Evolutionary conservation across 2,797 vertebrate genomes (phyloP), one percentile per base, ranked within the genome.

Genomic region (Sarcophilus harrisii): DNA sequence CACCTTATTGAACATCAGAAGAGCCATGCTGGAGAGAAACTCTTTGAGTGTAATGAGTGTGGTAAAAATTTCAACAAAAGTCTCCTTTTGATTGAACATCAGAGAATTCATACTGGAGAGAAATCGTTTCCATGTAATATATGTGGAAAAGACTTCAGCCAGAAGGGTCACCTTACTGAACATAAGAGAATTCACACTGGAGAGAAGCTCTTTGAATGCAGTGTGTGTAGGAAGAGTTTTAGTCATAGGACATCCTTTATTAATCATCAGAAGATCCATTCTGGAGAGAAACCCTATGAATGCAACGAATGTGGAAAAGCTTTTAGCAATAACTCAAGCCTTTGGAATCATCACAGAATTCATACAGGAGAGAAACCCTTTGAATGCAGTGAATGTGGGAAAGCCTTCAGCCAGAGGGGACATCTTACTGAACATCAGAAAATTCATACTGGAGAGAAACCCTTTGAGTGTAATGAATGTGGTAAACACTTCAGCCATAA

Each of bases 301-400:
- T 98, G 98, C 90, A 96, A 45, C 60, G 95, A 98, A 81, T 98
- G 98, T 96, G 98, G 95, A 73, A 98, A 98, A 93, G 95, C 96
- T 30, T 98, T 98, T 92, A 96, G 97, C 57, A 96, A 97, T 93
- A 96, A 96, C 0, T 98, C 98, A 62, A 97, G 97, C 95, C 95
- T 98, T 91, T 96, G 97, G 90, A 93, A 94, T 81, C 97, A 98
- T 95, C 97, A 97, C 59, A 96, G 97, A 95, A 97, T 98, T 92
- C 98, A 98, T 90, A 98, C 98, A 0, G 97, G 97, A 90, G 98
- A 98, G 93, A 98, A 98, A 91, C 98, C 97, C 49, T 97, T 95
- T 73, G 92, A 97, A 94, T 98, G 98, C 57, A 94, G 93, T 9
- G 66, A 96, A 16, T 98, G 98, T 90, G 98, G 98, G 38, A 98